These are phyloP conservation scores for Papilio elwesi DNA, from an alignment of 2,888 invertebrate species.

Conservation along the genomic window DNA sequence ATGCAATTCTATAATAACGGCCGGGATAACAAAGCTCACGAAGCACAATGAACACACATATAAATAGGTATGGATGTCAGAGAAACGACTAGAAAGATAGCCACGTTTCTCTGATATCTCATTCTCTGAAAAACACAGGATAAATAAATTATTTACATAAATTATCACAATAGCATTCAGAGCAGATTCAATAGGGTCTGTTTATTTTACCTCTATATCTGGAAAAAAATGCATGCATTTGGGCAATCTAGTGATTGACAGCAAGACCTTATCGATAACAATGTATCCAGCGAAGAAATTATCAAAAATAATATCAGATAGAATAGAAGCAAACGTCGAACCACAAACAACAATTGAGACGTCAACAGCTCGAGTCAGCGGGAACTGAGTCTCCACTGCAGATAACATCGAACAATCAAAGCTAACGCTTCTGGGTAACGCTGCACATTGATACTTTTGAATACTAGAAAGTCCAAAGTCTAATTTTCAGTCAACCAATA, in stretches of 20 bases:
- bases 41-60: slow-evolving; percentile 37
- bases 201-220: slow-evolving; percentile 25
- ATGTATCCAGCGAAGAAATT: slow-evolving; percentile 35
- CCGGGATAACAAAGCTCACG: slow-evolving; percentile 20
- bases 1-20: slow-evolving; percentile 16
- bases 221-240: slow-evolving; percentile 37
- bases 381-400: slow-evolving; percentile 71
- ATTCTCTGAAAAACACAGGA: slow-evolving; percentile 48
- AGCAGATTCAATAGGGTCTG: slow-evolving; percentile 53
- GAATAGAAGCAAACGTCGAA: slow-evolving; percentile 68
- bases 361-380: slow-evolving; percentile 77
- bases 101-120: slow-evolving; percentile 50
- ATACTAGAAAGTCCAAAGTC: background rate
- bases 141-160: slow-evolving; percentile 50
- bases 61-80: slow-evolving; percentile 26
- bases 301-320: slow-evolving; percentile 60
- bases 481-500: background rate
- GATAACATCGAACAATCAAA: slow-evolving; percentile 81
- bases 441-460: slow-evolving; percentile 63
- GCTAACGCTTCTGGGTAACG: slow-evolving; percentile 72
- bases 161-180: slow-evolving; percentile 63
- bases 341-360: slow-evolving; percentile 77
- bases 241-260: slow-evolving; percentile 25
- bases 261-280: slow-evolving; percentile 35
- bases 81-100: slow-evolving; percentile 15